A percentile compares a stretch with the other conserved stretches of the same genome.
These are phyloP conservation scores for Parazoanthus atlanticus DNA, from an alignment of 92 coral and sea anemone species.

Conservation along the genomic window DNA sequence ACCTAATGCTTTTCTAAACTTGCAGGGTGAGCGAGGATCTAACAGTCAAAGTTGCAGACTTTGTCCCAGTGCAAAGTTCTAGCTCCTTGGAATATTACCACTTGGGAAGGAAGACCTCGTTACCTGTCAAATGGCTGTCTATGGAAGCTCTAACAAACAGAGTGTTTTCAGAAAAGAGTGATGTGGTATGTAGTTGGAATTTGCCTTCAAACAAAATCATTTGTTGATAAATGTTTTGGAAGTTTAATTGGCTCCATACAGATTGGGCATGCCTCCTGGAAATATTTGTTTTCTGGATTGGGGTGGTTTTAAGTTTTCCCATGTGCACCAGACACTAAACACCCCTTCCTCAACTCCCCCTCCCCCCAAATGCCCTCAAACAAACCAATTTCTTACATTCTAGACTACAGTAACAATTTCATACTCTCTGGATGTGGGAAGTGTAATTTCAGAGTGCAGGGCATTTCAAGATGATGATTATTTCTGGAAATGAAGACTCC, in stretches of 20 bases:
- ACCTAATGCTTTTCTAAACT: background rate
- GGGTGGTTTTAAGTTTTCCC: background rate
- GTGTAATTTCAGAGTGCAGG: too few relatives aligned
- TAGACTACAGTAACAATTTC: too few relatives aligned
- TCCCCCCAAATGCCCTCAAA: too few relatives aligned
- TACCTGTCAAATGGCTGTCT: slow-evolving; percentile 69
- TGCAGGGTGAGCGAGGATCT: slow-evolving; percentile 71
- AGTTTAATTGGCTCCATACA: background rate
- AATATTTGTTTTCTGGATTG: background rate
- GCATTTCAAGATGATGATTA: too few relatives aligned
- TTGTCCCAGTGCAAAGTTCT: slow-evolving; percentile 43
- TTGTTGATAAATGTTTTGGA: background rate
- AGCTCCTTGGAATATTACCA: slow-evolving; percentile 36
- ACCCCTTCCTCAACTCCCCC: too few relatives aligned
- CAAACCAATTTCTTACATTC: too few relatives aligned
- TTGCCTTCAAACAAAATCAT: background rate
- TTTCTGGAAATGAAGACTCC: too few relatives aligned
- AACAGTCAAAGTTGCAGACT: slow-evolving; percentile 61
- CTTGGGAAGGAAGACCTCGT: slow-evolving; percentile 44
- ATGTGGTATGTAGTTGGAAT: slow-evolving; percentile 67
- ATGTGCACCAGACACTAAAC: background rate
- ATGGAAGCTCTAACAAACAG: slow-evolving; percentile 62
- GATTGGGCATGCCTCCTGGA: background rate
- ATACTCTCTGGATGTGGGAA: too few relatives aligned
- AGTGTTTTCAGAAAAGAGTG: slow-evolving; percentile 69